Percentiles rank a stretch among this genome's conserved stretches.
Evolutionary conservation across 1,140 invertebrate genomes (phyloP).

Genomic region (Listronotus bonariensis): DNA sequence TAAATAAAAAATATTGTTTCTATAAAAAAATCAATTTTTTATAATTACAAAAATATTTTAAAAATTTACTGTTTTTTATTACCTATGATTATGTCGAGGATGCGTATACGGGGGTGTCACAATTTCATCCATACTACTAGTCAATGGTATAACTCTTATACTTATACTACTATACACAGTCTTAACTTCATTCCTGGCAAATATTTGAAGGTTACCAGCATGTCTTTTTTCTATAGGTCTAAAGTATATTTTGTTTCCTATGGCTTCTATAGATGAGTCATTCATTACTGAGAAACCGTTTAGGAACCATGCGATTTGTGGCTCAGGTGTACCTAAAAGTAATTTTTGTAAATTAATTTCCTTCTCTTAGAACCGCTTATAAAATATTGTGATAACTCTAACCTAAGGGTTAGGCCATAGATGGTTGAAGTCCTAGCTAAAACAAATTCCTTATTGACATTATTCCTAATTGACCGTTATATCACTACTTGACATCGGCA

Average conservation of each 20-base stretch:
- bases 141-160: constrained; percentile 70
- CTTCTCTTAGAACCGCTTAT: no score
- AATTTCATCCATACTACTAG: constrained; percentile 37
- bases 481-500: no score
- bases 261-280: constrained; percentile 60
- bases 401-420: no score
- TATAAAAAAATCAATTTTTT: no score
- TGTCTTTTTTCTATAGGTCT: constrained; percentile 76
- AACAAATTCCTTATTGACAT: no score
- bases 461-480: no score
- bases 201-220: constrained; percentile 87
- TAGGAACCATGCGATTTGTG: constrained; percentile 79
- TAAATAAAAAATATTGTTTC: no score
- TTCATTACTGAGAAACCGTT: constrained; percentile 72
- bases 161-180: constrained; percentile 67
- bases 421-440: no score
- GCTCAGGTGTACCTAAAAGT: constrained; percentile 62
- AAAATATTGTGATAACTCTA: no score
- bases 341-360: no score
- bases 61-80: no score
- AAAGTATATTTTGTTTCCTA: constrained; percentile 59
- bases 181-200: constrained; percentile 81
- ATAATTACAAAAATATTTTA: no score
- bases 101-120: constrained; percentile 21
- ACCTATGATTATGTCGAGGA: constrained; percentile 28